Evolutionary conservation across 2,797 vertebrate species (phyloP).

Genomic region (Smutsia gigantea): DNA sequence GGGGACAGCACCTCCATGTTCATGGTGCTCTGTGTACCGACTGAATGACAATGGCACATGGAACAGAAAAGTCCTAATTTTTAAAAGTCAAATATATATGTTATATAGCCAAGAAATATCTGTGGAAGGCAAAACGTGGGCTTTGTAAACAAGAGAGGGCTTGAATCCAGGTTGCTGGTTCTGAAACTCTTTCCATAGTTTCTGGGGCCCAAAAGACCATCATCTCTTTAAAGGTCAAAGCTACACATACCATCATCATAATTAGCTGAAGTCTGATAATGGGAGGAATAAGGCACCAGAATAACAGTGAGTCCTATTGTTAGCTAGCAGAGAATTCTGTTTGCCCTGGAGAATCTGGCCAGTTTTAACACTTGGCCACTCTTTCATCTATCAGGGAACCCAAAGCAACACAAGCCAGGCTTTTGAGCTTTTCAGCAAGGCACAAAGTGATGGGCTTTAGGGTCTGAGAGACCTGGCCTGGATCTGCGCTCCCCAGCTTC

Average conservation of each 20-base stretch:
- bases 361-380: neutral
- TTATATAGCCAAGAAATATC: neutral
- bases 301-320: neutral
- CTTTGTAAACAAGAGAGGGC: neutral
- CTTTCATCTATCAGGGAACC: neutral
- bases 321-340: neutral
- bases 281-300: neutral
- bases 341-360: neutral
- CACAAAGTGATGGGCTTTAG: neutral
- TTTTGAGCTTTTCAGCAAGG: neutral
- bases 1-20: neutral
- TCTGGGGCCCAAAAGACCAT: neutral
- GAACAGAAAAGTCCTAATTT: neutral
- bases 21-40: neutral
- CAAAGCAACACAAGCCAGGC: neutral
- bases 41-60: neutral
- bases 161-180: neutral
- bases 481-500: neutral
- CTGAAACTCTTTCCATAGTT: neutral
- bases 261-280: neutral
- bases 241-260: neutral
- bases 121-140: neutral
- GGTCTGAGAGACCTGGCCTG: neutral
- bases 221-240: constrained; percentile 13
- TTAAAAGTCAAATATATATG: neutral